Percentiles rank a stretch among this genome's conserved stretches.
Conservation (phyloP, 2,888 invertebrate species). For the Epinotia brunnichana region DNA sequence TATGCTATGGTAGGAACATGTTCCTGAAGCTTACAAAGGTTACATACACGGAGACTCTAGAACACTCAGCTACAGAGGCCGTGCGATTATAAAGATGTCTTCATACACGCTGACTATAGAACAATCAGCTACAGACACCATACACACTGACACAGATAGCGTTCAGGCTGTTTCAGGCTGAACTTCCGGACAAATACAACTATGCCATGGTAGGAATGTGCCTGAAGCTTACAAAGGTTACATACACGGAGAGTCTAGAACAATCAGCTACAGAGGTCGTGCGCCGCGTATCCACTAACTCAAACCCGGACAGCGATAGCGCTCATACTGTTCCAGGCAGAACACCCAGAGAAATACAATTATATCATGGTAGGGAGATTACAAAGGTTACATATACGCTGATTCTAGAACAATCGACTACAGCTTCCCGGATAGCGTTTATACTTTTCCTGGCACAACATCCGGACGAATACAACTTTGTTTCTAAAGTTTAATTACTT, state of each 20-base stretch:
- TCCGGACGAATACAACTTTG: constrained; percentile 90
- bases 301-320: no score
- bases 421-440: no score
- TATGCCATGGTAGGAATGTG: constrained; percentile 85
- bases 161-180: constrained; percentile 88
- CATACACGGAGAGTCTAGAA: no score
- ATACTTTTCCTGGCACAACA: constrained; percentile 80
- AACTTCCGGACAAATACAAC: constrained; percentile 88
- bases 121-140: constrained; percentile 87
- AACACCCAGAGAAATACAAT: constrained; percentile 88
- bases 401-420: constrained; percentile 46
- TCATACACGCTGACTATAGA: constrained; percentile 81
- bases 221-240: no score
- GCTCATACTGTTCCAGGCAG: constrained; percentile 74
- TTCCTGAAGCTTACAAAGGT: no score
- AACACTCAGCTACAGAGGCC: constrained; percentile 88
- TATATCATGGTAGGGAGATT: constrained; percentile 85
- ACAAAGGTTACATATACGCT: no score
- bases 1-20: constrained; percentile 85
- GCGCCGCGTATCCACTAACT: no score
- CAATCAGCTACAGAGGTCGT: no score
- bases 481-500: no score
- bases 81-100: constrained; percentile 77
- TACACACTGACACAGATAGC: constrained; percentile 88
- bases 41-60: constrained; percentile 72